Conservation (phyloP, 2,888 invertebrate genomes). For the Seladonia tumulorum region DNA sequence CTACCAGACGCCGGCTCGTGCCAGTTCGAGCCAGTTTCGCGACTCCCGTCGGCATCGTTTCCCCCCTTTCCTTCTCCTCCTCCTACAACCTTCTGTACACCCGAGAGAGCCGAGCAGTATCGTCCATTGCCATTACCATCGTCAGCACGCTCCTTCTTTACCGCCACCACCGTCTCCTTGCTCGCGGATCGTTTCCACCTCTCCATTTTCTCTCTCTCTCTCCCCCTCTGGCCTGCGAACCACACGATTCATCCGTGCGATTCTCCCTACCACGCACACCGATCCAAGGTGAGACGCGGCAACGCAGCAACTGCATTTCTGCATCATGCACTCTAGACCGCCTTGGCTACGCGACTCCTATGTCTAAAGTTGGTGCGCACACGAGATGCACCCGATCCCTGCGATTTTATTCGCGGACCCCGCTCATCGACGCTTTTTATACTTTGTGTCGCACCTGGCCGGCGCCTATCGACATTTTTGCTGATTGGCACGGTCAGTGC, state of each 20-base stretch:
- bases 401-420: not conserved
- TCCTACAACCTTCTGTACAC: constrained; percentile 24
- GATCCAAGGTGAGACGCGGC: constrained; percentile 40
- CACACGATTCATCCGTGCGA: constrained; percentile 35
- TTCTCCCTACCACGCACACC: constrained; percentile 34
- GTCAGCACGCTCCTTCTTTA: constrained; percentile 28
- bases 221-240: not conserved
- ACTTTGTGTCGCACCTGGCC: not conserved
- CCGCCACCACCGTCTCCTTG: constrained; percentile 34
- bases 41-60: constrained; percentile 58
- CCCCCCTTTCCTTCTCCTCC: constrained; percentile 44
- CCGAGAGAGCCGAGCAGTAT: constrained; percentile 22
- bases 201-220: not conserved
- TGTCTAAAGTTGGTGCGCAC: constrained; percentile 10
- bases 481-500: not conserved
- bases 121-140: constrained; percentile 62
- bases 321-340: not conserved
- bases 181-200: constrained; percentile 32
- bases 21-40: constrained; percentile 81
- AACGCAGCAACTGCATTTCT: constrained; percentile 56
- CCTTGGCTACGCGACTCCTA: not conserved
- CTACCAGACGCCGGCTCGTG: constrained; percentile 72
- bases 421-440: constrained; percentile 1
- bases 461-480: not conserved
- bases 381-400: not conserved